Percentiles rank a stretch among this genome's conserved stretches.
phyloP scores from a whole-genome alignment of 2,888 invertebrate genomes.

The Ectropis crepuscularia region DNA sequence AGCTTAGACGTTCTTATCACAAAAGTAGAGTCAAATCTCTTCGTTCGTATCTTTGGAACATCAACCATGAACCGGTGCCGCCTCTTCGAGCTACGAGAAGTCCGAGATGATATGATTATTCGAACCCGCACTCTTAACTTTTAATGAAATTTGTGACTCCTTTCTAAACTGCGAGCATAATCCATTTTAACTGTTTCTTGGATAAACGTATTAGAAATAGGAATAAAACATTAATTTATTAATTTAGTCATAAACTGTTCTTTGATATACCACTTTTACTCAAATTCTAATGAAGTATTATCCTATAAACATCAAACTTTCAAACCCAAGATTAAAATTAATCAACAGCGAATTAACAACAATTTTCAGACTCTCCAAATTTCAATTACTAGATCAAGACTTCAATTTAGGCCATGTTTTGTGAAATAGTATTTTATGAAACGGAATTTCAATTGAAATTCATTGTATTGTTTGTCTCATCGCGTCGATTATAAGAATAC shows the following conservation, averaged over 20 bases:
- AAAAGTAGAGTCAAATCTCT: too few relatives aligned
- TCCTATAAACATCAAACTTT: background rate
- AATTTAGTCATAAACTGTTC: background rate
- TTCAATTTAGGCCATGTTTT: constrained; percentile 9
- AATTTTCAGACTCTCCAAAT: constrained; percentile 2
- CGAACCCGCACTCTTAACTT: too few relatives aligned
- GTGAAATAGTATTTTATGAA: background rate
- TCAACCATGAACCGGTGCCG: too few relatives aligned
- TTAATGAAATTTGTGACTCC: too few relatives aligned
- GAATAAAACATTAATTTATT: background rate
- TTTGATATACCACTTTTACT: background rate
- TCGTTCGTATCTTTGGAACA: too few relatives aligned
- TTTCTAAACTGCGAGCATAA: too few relatives aligned
- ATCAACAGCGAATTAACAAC: background rate
- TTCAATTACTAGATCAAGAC: constrained; percentile 4
- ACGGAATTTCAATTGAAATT: constrained; percentile 1
- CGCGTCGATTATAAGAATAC: too few relatives aligned
- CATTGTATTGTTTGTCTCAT: too few relatives aligned
- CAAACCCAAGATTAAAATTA: constrained; percentile 6
- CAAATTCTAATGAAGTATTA: background rate
- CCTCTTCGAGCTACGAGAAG: too few relatives aligned
- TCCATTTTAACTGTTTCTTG: too few relatives aligned
- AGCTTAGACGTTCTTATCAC: too few relatives aligned
- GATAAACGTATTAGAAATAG: background rate
- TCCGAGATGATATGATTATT: too few relatives aligned